A percentile compares a stretch with the other conserved stretches of the same genome.
phyloP scores from a whole-genome alignment of 2,797 vertebrate genomes.

The Peromyscus melanophrys region DNA sequence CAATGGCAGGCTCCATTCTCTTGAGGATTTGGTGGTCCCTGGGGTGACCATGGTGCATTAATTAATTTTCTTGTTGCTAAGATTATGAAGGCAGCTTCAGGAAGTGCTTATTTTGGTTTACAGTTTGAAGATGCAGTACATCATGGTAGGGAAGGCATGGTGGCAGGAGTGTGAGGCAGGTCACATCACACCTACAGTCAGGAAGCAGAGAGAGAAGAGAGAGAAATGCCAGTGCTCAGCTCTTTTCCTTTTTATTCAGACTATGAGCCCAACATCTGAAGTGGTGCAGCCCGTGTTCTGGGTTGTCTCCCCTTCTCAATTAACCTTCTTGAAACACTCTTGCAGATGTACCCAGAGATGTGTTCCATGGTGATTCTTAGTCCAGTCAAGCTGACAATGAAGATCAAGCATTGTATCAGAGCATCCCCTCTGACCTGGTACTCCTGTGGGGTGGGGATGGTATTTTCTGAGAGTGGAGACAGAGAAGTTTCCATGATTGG shows the following conservation, averaged over 20 bases:
- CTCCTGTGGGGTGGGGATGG: accelerated
- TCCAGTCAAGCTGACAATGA: background rate
- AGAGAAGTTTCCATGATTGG: background rate
- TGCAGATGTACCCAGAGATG: background rate
- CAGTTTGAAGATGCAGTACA: background rate
- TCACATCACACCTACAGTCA: background rate
- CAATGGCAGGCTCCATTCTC: background rate
- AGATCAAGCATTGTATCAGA: background rate
- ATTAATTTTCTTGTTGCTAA: background rate
- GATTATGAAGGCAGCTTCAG: background rate
- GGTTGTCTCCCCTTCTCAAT: background rate
- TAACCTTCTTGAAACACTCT: background rate
- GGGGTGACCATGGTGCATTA: background rate
- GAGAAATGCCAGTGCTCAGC: background rate
- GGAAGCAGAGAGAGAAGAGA: background rate
- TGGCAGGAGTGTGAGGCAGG: background rate
- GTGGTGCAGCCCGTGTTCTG: no score
- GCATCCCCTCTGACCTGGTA: background rate
- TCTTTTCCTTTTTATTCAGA: background rate
- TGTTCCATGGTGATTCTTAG: background rate
- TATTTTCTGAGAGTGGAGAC: background rate
- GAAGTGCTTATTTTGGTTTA: background rate
- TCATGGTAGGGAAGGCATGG: background rate
- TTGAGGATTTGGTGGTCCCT: background rate
- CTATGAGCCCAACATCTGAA: background rate